Evolutionary conservation across 1,140 invertebrate species (phyloP), one percentile per base, ranked within the genome.

Genomic region (Popillia japonica): DNA sequence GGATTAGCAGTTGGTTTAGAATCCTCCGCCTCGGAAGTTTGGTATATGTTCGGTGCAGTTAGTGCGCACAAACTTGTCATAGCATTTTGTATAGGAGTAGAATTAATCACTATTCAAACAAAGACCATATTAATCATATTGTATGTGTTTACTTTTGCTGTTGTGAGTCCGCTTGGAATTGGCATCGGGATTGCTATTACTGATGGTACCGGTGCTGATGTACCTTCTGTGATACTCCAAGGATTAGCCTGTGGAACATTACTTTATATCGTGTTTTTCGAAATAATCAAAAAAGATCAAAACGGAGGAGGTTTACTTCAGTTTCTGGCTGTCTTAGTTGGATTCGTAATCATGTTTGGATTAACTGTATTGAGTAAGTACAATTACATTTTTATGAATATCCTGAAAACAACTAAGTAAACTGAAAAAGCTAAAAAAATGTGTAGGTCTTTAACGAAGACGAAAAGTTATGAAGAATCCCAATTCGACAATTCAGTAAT

Each of bases 1-100:
- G 96, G 96, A 34, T 90, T 98, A 77, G 94, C 96, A 22, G 93
- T 98, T 77, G 96, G 96, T 9, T 88, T 97, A 22, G 95, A 96
- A 86, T 88, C 88, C 20, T 90, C 90, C 9, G 86, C 91, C 6
- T 85, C 87, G 1, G 89, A 92, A 64, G 93, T 96, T 7, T 96
- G 94, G 93, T 86, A 85, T 80, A 86, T 87, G 86, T 86, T 87
- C 72, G 85, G 82, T 40, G 85, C 91, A 0, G 88, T 92, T 0
- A 83, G 87, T 27, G 87, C 90, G 8, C 92, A 92, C 81, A 92
- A 92, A 83, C 83, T 89, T 27, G 89, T 92, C 22, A 89, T 92
- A 27, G 89, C 90, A 3, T 88, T 90, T 79, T 90, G 88, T 80
- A 87, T 90, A 34, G 88, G 89, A n/a, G 82, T 89, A 10, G 88